A percentile compares a stretch with the other conserved stretches of the same genome.
These are phyloP conservation scores for Endomychus coccineus DNA, from an alignment of 2,888 invertebrate species.

Conservation along the genomic window DNA sequence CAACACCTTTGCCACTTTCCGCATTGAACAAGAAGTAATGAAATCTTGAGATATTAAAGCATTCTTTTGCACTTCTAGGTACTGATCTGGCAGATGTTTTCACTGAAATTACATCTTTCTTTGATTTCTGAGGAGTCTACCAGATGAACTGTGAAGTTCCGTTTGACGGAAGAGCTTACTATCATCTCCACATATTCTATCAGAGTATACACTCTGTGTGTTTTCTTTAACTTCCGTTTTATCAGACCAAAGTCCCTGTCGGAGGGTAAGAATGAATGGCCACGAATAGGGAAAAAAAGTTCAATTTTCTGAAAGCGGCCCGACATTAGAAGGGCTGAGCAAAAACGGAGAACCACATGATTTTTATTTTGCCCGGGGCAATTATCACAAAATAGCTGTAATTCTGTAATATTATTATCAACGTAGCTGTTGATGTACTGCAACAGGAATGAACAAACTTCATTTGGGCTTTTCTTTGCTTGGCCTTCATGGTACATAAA, in stretches of 20 bases:
- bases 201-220: too few relatives aligned
- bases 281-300: slow-evolving; percentile 21
- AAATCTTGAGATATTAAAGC: too few relatives aligned
- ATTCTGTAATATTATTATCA: slow-evolving; percentile 8
- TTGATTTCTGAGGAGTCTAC: too few relatives aligned
- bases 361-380: slow-evolving; percentile 20
- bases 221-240: too few relatives aligned
- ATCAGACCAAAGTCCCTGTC: slow-evolving; percentile 2
- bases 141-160: too few relatives aligned
- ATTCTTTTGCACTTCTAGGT: too few relatives aligned
- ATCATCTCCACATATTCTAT: too few relatives aligned
- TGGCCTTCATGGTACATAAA: slow-evolving; percentile 15
- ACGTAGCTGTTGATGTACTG: slow-evolving; percentile 14
- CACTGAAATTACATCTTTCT: too few relatives aligned
- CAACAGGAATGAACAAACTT: slow-evolving; percentile 13
- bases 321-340: slow-evolving; percentile 12
- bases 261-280: slow-evolving; percentile 31
- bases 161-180: too few relatives aligned
- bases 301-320: slow-evolving; percentile 12
- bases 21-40: too few relatives aligned
- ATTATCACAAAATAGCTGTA: slow-evolving; percentile 17
- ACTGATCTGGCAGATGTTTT: too few relatives aligned
- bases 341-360: slow-evolving; percentile 16
- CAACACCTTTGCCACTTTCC: too few relatives aligned
- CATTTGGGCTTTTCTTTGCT: slow-evolving; percentile 14